Conservation (phyloP, 1,140 invertebrate genomes). For the Drosophila varians region DNA sequence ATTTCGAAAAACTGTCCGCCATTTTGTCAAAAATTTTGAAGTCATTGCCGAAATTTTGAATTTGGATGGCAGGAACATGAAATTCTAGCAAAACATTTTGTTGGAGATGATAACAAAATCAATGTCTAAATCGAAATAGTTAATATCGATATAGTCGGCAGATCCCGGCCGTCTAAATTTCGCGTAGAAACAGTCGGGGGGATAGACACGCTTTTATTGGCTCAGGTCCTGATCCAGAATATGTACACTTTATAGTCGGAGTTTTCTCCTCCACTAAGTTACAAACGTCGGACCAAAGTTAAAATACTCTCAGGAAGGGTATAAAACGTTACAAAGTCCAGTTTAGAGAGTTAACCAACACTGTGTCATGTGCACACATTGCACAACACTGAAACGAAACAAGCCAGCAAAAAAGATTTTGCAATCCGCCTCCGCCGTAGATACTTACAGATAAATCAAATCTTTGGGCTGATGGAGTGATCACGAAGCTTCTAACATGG, state of each 20-base stretch:
- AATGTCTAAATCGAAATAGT: not conserved
- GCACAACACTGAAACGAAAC: slow-evolving; percentile 21
- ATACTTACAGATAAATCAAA: slow-evolving; percentile 19
- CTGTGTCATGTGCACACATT: not conserved
- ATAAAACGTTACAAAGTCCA: not conserved
- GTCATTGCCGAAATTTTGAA: not conserved
- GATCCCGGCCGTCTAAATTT: too few relatives aligned
- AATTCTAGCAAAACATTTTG: not conserved
- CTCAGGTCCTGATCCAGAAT: too few relatives aligned
- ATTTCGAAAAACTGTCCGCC: not conserved
- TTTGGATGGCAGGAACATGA: not conserved
- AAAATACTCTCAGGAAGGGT: too few relatives aligned
- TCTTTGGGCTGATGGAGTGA: slow-evolving; percentile 41
- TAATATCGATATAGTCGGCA: not conserved
- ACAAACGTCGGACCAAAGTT: too few relatives aligned
- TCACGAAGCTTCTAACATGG: slow-evolving; percentile 85
- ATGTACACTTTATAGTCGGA: too few relatives aligned
- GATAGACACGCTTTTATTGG: too few relatives aligned
- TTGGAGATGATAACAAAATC: not conserved
- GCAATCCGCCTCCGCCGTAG: slow-evolving; percentile 31
- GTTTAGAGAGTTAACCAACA: not conserved
- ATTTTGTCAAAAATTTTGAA: not conserved
- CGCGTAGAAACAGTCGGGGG: too few relatives aligned
- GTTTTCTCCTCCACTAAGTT: too few relatives aligned
- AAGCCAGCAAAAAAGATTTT: slow-evolving; percentile 59